phyloP scores from a whole-genome alignment of 30 jellyfish, hydroid and myxozoan genomes.

The Turritopsis dohrnii region DNA sequence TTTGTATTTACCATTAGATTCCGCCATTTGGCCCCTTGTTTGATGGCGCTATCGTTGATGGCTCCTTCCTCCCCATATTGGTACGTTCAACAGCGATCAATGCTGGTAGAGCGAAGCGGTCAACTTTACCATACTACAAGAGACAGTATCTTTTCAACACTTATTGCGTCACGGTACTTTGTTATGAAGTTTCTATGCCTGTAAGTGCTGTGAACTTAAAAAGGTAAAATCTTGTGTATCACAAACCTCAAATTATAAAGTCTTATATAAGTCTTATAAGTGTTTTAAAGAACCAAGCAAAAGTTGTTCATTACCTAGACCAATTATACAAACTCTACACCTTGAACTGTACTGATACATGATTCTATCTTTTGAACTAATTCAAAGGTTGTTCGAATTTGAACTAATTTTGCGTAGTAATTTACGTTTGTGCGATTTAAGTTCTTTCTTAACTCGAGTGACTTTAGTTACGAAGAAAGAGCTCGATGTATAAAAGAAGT shows the following conservation, averaged over 20 bases:
- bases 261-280: too few relatives aligned
- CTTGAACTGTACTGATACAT: background rate
- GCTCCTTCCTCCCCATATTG: slow-evolving; percentile 52
- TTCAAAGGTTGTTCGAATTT: background rate
- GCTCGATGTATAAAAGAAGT: slow-evolving; percentile 73
- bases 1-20: slow-evolving; percentile 43
- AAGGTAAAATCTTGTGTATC: too few relatives aligned
- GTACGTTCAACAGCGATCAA: slow-evolving; percentile 80
- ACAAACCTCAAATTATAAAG: too few relatives aligned
- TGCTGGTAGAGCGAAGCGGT: slow-evolving; percentile 86
- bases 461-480: slow-evolving; percentile 72
- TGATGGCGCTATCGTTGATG: slow-evolving; percentile 95
- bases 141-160: slow-evolving; percentile 91
- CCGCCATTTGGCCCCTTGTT: slow-evolving; percentile 93
- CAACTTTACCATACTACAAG: slow-evolving; percentile 59
- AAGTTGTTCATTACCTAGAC: too few relatives aligned
- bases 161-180: background rate
- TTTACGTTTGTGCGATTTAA: background rate
- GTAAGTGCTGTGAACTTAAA: too few relatives aligned
- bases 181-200: too few relatives aligned
- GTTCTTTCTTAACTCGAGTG: slow-evolving; percentile 26
- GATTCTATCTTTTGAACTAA: background rate
- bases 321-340: background rate
- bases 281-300: too few relatives aligned
- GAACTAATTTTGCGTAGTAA: too few relatives aligned